These are phyloP conservation scores for Drosophila athabasca DNA, from an alignment of 1,140 invertebrate genomes.

Conservation along the genomic window DNA sequence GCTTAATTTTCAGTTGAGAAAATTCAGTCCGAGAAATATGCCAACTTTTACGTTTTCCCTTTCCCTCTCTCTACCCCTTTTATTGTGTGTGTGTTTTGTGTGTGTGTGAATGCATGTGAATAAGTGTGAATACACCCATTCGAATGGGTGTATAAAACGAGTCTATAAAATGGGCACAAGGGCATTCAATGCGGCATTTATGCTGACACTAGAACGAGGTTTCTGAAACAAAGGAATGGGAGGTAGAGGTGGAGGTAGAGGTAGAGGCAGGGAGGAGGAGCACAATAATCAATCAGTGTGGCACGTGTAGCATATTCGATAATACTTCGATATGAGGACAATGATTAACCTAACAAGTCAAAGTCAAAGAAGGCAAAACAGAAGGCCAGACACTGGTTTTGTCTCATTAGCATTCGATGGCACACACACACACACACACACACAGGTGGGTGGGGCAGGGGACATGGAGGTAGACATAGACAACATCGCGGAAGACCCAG, in stretches of 20 bases:
- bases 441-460: constrained; percentile 15
- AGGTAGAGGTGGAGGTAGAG: too few species aligned
- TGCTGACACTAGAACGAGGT: constrained; percentile 20
- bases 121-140: constrained; percentile 45
- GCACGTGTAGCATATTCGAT: constrained; percentile 1
- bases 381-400: constrained; percentile 25
- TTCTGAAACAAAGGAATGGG: constrained; percentile 5
- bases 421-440: constrained; percentile 9
- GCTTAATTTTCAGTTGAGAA: constrained; percentile 62
- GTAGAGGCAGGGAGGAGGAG: too few species aligned
- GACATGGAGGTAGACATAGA: constrained; percentile 16
- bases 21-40: constrained; percentile 41
- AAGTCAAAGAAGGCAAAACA: too few species aligned
- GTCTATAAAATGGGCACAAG: constrained; percentile 68
- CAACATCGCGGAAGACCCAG: constrained; percentile 44
- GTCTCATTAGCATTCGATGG: constrained; percentile 42
- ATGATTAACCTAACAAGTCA: constrained; percentile 27
- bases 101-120: constrained; percentile 21
- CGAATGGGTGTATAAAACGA: constrained; percentile 18
- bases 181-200: constrained; percentile 58
- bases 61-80: background rate
- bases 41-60: constrained; percentile 52
- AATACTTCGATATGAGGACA: constrained; percentile 12
- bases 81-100: constrained; percentile 8
- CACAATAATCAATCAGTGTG: constrained; percentile 14